phyloP scores from a whole-genome alignment of 64 coral and sea anemone genomes.

The Trachythela sp. region DNA sequence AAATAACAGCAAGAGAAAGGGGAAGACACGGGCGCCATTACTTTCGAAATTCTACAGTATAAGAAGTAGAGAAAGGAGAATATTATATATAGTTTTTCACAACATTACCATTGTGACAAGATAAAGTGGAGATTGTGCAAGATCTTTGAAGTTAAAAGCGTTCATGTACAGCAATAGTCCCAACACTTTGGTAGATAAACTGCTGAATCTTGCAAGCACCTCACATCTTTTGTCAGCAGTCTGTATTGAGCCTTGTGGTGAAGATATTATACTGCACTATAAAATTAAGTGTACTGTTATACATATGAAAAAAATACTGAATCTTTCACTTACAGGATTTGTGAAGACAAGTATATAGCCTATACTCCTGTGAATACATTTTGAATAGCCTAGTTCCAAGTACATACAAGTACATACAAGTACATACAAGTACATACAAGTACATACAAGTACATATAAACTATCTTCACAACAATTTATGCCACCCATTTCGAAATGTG shows the following conservation, averaged over 20 bases:
- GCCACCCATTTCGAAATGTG: not conserved
- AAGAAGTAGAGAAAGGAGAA: too few relatives aligned
- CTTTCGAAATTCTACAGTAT: too few relatives aligned
- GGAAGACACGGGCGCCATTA: too few relatives aligned
- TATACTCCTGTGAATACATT: too few relatives aligned
- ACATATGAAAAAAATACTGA: too few relatives aligned
- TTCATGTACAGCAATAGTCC: not conserved
- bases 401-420: too few relatives aligned
- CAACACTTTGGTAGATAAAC: not conserved
- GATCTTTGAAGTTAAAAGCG: not conserved
- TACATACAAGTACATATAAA: too few relatives aligned
- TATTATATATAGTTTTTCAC: not conserved
- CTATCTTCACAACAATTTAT: too few relatives aligned
- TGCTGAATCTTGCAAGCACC: not conserved
- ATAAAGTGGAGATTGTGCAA: not conserved
- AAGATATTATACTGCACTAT: not conserved
- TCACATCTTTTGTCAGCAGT: not conserved
- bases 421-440: too few relatives aligned
- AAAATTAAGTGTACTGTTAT: not conserved
- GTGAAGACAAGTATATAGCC: too few relatives aligned
- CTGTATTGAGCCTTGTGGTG: not conserved
- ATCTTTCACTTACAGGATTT: not conserved
- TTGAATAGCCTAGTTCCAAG: too few relatives aligned
- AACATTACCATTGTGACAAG: not conserved
- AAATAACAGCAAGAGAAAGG: too few relatives aligned